phyloP scores from a whole-genome alignment of 2,888 invertebrate species.

The Lepidocyrtinus sp. region DNA sequence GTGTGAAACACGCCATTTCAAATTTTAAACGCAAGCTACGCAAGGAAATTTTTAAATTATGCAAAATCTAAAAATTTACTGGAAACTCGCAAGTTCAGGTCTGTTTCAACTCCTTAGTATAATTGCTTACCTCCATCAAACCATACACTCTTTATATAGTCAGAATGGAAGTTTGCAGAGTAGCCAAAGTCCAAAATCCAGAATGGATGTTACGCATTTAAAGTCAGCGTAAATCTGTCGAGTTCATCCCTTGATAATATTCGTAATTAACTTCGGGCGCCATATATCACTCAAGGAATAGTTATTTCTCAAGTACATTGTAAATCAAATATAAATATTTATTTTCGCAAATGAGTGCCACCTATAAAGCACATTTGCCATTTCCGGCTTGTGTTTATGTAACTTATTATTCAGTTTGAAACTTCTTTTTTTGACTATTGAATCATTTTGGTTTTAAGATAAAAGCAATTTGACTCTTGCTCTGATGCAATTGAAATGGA shows the following conservation, averaged over 20 bases:
- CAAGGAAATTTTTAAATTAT: slow-evolving; percentile 5
- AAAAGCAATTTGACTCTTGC: too few relatives aligned
- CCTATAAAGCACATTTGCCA: background rate
- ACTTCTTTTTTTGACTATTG: too few relatives aligned
- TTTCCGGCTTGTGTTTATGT: background rate
- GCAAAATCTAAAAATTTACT: slow-evolving; percentile 8
- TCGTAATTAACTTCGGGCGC: background rate
- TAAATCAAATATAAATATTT: background rate
- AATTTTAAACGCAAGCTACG: slow-evolving; percentile 22
- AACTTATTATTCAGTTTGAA: too few relatives aligned
- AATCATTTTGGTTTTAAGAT: too few relatives aligned
- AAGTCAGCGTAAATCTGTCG: background rate
- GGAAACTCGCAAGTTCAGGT: slow-evolving; percentile 11
- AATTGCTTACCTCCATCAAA: too few relatives aligned
- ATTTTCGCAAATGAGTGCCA: background rate
- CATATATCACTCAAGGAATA: background rate
- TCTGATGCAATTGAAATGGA: too few relatives aligned
- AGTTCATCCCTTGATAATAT: background rate
- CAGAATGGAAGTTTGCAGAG: too few relatives aligned
- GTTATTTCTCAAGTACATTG: too few relatives aligned
- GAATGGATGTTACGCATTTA: background rate
- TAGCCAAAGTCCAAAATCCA: too few relatives aligned
- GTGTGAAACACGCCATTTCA: slow-evolving; percentile 19
- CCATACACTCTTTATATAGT: too few relatives aligned
- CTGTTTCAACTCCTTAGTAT: too few relatives aligned